Evolutionary conservation across 2,888 invertebrate genomes (phyloP).

Genomic region (Epinotia nisella): DNA sequence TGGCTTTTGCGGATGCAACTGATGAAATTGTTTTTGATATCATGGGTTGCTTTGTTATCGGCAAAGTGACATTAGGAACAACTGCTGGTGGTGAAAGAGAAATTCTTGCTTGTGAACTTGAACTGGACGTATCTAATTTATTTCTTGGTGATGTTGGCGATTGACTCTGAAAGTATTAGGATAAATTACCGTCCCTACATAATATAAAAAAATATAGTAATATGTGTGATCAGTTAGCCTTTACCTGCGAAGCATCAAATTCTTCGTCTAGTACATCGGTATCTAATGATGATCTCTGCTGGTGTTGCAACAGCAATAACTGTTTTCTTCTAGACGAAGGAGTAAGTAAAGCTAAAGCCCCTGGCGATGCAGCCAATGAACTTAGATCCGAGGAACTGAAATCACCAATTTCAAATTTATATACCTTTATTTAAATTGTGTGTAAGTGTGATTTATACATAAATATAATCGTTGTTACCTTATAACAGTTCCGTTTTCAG

Average conservation of each 20-base stretch:
- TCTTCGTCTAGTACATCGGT: slow-evolving; percentile 92
- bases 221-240: neutral
- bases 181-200: neutral
- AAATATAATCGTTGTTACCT: slow-evolving; percentile 56
- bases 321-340: slow-evolving; percentile 92
- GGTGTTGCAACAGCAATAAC: slow-evolving; percentile 90
- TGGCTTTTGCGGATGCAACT: slow-evolving; percentile 64
- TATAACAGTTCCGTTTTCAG: slow-evolving; percentile 86
- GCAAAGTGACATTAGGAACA: slow-evolving; percentile 73
- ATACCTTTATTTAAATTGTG: neutral
- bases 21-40: slow-evolving; percentile 70
- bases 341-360: slow-evolving; percentile 87
- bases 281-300: slow-evolving; percentile 93
- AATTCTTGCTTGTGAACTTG: slow-evolving; percentile 69
- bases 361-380: slow-evolving; percentile 82
- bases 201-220: neutral
- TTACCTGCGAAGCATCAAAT: slow-evolving; percentile 86
- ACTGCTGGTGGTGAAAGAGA: slow-evolving; percentile 80
- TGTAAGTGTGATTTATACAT: neutral
- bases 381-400: slow-evolving; percentile 81
- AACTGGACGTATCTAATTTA: slow-evolving; percentile 76
- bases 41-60: slow-evolving; percentile 80
- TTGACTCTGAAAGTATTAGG: slow-evolving; percentile 69
- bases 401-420: slow-evolving; percentile 3
- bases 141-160: slow-evolving; percentile 82